Evolutionary conservation across 2,113 vertebrate genomes (phyloP), one percentile per base, ranked within the genome.

Genomic region (Takifugu flavidus): DNA sequence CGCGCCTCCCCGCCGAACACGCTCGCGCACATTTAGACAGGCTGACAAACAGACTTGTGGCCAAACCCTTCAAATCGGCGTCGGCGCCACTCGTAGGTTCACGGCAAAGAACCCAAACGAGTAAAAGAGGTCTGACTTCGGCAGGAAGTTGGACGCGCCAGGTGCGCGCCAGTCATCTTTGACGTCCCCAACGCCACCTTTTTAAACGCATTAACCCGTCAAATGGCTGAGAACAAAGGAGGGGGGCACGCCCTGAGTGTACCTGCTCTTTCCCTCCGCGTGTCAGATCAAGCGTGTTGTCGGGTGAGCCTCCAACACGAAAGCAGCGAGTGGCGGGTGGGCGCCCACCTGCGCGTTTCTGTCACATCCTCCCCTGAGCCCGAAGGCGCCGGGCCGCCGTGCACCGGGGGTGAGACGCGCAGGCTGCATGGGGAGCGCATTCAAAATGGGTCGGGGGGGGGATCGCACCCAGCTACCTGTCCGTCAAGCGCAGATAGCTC

Each of bases 401-500:
- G 54, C 56, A 70, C 56, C 56, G 42, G 65, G 63, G 67, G 59
- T 69, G 57, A 62, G 43, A 43, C n/a, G 61, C 53, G 12, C 25
- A 26, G 69, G 67, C n/a, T n/a, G 14, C 44, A 55, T 56, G 63
- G 56, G 34, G 60, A 1, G 6, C 1, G 31, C 3, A 46, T 72
- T 67, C 67, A 72, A 63, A 68, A 55, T 27, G 20, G 20, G 20
- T 20, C 20, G 8, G 28, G 10, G n/a, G 65, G 15, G 25, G 8
- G 49, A 53, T 57, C 7, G 11, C 54, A 54, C 57, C 39, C 47
- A 26, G 49, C 64, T 69, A 65, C 58, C 72, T 75, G 85, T 77
- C 81, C 70, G 44, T 87, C 87, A 87, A 51, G 49, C 28, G 8
- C 49, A 43, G 71, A 52, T 75, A 61, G 64, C 60, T 82, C 59